These are phyloP conservation scores for Microctenopoma lineatum DNA, from an alignment of 2,797 vertebrate species.

Conservation along the genomic window DNA sequence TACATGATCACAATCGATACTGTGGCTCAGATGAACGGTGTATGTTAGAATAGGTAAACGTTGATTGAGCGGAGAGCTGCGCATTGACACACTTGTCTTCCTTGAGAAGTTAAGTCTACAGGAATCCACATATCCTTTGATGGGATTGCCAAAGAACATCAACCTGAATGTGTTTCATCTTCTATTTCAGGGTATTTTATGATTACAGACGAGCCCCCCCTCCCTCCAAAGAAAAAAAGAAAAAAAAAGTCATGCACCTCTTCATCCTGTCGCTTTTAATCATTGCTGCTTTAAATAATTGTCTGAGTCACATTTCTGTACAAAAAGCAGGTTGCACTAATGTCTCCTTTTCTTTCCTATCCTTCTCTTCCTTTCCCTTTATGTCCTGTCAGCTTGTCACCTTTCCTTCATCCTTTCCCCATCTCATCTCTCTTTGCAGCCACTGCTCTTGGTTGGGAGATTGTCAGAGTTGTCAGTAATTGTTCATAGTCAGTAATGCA, in stretches of 20 bases:
- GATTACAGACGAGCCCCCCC: conserved; percentile 35
- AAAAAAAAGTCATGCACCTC: conserved; percentile 32
- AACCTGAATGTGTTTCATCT: neutral
- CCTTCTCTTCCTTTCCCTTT: neutral
- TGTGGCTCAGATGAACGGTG: conserved; percentile 42
- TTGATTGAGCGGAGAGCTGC: conserved; percentile 41
- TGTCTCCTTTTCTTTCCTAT: neutral
- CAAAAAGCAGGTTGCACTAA: conserved; percentile 38
- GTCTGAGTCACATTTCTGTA: conserved; percentile 31
- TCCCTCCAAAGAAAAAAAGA: conserved; percentile 16
- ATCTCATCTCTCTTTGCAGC: neutral
- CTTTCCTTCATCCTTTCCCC: neutral
- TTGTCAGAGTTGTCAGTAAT: conserved; percentile 6
- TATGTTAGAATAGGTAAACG: conserved; percentile 52
- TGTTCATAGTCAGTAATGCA: conserved; percentile 18
- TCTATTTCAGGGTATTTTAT: conserved; percentile 4
- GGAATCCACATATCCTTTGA: neutral
- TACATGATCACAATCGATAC: conserved; percentile 51
- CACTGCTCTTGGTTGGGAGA: conserved; percentile 5
- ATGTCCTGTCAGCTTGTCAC: neutral
- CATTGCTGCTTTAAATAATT: conserved; percentile 58
- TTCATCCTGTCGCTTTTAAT: conserved; percentile 62
- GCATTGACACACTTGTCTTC: conserved; percentile 28
- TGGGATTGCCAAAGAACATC: neutral
- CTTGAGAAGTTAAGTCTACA: conserved; percentile 3